These are phyloP conservation scores for Hydractinia echinata DNA, from an alignment of 30 jellyfish, hydroid and myxozoan genomes.

Conservation along the genomic window DNA sequence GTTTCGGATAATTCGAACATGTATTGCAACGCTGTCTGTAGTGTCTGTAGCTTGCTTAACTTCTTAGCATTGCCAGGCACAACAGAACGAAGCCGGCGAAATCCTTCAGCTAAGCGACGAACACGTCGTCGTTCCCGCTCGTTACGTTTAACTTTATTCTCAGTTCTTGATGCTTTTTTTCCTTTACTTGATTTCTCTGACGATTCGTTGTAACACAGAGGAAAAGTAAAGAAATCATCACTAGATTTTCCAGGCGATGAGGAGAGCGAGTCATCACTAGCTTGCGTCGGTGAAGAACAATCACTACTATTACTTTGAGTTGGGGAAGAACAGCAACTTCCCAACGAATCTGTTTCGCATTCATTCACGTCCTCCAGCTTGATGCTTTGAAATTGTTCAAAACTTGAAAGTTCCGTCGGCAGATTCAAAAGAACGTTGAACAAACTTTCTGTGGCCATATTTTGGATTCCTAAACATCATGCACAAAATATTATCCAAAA, in stretches of 20 bases:
- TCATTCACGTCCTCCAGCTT: not conserved
- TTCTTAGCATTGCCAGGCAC: slow-evolving; percentile 20
- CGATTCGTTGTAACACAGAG: not conserved
- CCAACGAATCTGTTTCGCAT: slow-evolving; percentile 5
- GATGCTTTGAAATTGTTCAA: not conserved
- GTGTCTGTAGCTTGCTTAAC: slow-evolving; percentile 17
- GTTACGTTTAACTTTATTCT: slow-evolving; percentile 19
- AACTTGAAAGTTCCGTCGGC: not conserved
- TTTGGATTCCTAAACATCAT: not conserved
- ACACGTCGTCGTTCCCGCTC: slow-evolving; percentile 32
- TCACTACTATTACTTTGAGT: slow-evolving; percentile 8
- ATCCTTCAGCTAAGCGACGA: slow-evolving; percentile 25
- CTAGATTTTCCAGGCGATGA: not conserved
- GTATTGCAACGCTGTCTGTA: slow-evolving; percentile 13
- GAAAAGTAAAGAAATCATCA: slow-evolving; percentile 6
- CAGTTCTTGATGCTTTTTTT: not conserved
- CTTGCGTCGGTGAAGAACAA: not conserved
- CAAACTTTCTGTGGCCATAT: not conserved
- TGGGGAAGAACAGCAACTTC: slow-evolving; percentile 23
- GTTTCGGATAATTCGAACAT: slow-evolving; percentile 11
- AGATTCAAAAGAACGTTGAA: slow-evolving; percentile 1
- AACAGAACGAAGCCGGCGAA: slow-evolving; percentile 12
- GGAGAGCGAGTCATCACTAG: not conserved
- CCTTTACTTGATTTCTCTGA: not conserved
- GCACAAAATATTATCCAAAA: not conserved